Base-by-base conservation (phyloP, 2,113 vertebrate species). In the Parotia lawesii region DNA sequence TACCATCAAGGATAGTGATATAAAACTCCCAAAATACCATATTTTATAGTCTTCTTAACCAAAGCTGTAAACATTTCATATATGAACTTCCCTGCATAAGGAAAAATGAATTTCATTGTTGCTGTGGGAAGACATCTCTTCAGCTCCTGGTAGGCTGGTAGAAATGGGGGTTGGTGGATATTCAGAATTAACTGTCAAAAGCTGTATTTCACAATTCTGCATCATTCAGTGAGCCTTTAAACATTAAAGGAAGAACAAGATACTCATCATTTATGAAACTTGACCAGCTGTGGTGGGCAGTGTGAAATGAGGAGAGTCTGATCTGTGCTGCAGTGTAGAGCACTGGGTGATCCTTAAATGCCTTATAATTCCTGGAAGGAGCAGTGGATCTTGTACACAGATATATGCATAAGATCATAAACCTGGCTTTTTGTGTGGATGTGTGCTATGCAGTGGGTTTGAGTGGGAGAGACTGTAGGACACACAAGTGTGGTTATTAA, bases 271-370 rank as follows among this genome's bases (percentile, higher is more conserved):
- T 82, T 65, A 10, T 44, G 48, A 28, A 47, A 51, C 29, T 25
- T 54, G 40, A 5, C 20, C 70, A 44, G 12, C 44, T 58, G 28
- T 9, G 27, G 58, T 79, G 53, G 47, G 24, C 64, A 50, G 35
- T 25, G 1, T 24, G 42, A 65, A 35, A 16, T 73, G 27, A 47
- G 38, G 31, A 76, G 44, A 42, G 25, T 25, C 22, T 71, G 12
- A 16, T 48, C 44, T 33, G 0, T 23, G 5, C 27, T 38, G 27
- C 24, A 66, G 5, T 22, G 2, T 6, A 13, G 11, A 24, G 3
- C n/a, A 12, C 28, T 35, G n/a, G 31, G n/a, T 6, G 54, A 24
- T 60, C 17, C 18, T 73, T n/a, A n/a, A 81, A 60, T 13, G 7
- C 20, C 22, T 60, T 15, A 0, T 3, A 28, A 50, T 69, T 69